Evolutionary conservation across 2,797 vertebrate genomes (phyloP).

Genomic region (Ceryle rudis): DNA sequence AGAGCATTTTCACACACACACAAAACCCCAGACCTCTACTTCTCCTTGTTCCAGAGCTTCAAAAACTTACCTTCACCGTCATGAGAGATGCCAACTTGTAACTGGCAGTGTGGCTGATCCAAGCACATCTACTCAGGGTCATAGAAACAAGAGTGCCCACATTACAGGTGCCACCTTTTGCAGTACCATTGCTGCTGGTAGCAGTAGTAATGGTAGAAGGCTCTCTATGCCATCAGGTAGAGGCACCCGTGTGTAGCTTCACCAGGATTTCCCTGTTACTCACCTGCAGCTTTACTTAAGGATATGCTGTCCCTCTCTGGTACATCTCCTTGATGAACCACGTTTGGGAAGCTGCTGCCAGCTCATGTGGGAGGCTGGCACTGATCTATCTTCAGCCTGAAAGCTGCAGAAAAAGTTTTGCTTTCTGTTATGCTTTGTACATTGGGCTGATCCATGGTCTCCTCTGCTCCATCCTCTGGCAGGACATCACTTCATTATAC

Average conservation of each 20-base stretch:
- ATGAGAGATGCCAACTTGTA: background rate
- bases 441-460: fast-evolving
- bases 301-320: background rate
- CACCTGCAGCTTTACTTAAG: background rate
- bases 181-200: background rate
- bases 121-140: background rate
- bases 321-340: background rate
- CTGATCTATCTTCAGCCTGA: background rate
- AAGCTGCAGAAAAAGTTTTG: background rate
- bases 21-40: background rate
- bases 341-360: background rate
- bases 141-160: background rate
- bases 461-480: background rate
- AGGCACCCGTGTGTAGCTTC: background rate
- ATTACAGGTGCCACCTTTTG: background rate
- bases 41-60: background rate
- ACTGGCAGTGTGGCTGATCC: background rate
- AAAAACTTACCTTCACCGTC: background rate
- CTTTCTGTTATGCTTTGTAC: background rate
- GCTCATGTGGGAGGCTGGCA: background rate
- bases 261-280: background rate
- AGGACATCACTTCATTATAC: background rate
- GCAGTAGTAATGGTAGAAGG: background rate
- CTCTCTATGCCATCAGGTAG: fast-evolving
- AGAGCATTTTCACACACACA: background rate